phyloP scores from a whole-genome alignment of 2,113 vertebrate genomes.

The Oncorhynchus kisutch region DNA sequence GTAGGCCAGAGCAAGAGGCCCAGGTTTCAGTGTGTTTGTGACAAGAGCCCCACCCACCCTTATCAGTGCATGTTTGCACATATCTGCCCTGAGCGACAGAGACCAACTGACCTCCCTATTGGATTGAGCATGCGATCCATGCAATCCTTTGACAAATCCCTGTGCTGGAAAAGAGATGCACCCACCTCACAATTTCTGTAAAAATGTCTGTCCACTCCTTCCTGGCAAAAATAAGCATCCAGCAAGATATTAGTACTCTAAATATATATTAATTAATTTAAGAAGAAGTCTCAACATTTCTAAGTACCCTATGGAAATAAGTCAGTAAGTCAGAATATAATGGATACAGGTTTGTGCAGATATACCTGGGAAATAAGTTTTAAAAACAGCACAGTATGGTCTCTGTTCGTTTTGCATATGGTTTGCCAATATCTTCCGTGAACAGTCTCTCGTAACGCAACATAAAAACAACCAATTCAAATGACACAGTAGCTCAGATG shows the following conservation, averaged over 20 bases:
- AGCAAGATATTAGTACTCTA: slow-evolving; percentile 36
- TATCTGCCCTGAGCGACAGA: slow-evolving; percentile 29
- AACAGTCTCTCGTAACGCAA: slow-evolving; percentile 14
- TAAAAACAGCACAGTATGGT: slow-evolving; percentile 62
- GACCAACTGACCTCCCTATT: slow-evolving; percentile 25
- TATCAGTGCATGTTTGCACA: neutral
- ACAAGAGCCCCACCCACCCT: slow-evolving; percentile 6
- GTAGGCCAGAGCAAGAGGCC: slow-evolving; percentile 39
- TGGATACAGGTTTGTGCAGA: neutral
- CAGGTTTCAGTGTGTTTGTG: slow-evolving; percentile 5
- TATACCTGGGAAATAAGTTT: slow-evolving; percentile 35
- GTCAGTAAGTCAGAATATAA: neutral
- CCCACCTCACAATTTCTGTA: neutral
- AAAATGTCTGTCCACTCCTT: slow-evolving; percentile 48
- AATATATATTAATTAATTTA: slow-evolving; percentile 34
- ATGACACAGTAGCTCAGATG: too few species aligned
- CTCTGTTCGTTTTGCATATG: slow-evolving; percentile 62
- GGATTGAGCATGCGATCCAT: slow-evolving; percentile 5
- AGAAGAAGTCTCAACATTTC: slow-evolving; percentile 32
- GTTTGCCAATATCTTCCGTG: slow-evolving; percentile 2
- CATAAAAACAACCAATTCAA: neutral
- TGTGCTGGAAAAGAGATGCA: neutral
- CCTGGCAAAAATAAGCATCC: slow-evolving; percentile 19
- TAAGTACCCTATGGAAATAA: neutral
- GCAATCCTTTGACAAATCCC: neutral